Evolutionary conservation across 2,888 invertebrate species (phyloP), one percentile per base, ranked within the genome.

Genomic region (Dugesia japonica): DNA sequence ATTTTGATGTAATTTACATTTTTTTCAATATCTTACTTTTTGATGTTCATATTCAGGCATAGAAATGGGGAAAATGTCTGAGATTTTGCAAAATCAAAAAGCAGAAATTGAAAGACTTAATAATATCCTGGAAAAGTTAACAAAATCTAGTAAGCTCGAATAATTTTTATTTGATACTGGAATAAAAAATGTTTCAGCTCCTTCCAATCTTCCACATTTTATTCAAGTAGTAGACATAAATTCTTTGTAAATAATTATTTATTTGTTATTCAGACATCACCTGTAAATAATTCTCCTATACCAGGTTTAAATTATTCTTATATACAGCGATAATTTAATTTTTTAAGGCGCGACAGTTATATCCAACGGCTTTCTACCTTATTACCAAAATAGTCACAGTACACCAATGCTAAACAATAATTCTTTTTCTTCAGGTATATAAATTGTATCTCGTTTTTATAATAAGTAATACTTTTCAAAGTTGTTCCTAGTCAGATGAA

Each of bases 21-120:
- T 31, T 31, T 31, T 4, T 7, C 13, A 13, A 31, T 31, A 31
- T 31, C 13, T 31, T 31, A 4, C 13, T 13, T 13, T 31, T 31
- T 31, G 31, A 31, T 31, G 4, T 31, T 13, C 23, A 13, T 56
- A 23, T 56, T 56, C 56, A 56, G 56, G 9, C 17, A 9, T 56
- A n/a, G 56, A 56, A n/a, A 56, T 56, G n/a, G 56, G 17, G 17
- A 56, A 56, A 56, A 56, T 56, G 56, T 4, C 20, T 1, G n/a
- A 7, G 7, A 56, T 56, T 56, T n/a, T 56, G 1, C 56, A 56
- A 56, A 56, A n/a, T 56, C 56, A 56, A 56, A 56, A 56, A n/a
- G 56, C 56, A 56, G 56, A 56, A 56, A 56, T 56, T 9, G 56
- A 56, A 56, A 56, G 56, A 56, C 56, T 56, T 4, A 56, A 56